A percentile compares a stretch with the other conserved stretches of the same genome.
These are phyloP conservation scores for Megaceryle maxima DNA, from an alignment of 2,113 vertebrate species.

Conservation along the genomic window DNA sequence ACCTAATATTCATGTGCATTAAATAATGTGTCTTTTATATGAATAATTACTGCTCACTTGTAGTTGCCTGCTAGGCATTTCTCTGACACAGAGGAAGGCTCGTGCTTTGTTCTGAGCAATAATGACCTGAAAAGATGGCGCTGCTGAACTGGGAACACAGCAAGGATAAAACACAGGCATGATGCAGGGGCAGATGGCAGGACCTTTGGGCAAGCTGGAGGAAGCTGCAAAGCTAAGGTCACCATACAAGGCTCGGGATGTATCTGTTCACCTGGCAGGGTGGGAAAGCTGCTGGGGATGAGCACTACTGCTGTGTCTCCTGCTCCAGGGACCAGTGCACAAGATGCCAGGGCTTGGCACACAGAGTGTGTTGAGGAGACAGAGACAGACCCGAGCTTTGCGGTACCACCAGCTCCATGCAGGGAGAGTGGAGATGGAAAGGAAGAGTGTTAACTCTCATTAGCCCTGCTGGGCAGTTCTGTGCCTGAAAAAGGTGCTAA, in stretches of 20 bases:
- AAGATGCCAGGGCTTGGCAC: neutral
- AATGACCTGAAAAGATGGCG: neutral
- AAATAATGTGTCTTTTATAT: neutral
- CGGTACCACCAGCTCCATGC: neutral
- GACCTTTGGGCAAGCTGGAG: neutral
- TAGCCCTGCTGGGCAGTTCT: neutral
- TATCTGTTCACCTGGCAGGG: neutral
- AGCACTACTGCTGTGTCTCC: neutral
- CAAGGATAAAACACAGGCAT: neutral
- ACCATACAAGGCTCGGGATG: neutral
- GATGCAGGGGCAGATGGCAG: neutral
- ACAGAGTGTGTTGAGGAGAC: accelerated
- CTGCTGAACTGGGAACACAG: neutral
- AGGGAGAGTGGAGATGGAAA: neutral
- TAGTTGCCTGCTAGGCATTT: neutral
- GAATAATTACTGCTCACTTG: neutral
- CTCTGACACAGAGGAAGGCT: neutral
- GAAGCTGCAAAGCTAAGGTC: neutral
- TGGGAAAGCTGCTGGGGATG: neutral
- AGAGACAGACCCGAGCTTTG: neutral
- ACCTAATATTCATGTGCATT: neutral
- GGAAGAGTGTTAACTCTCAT: neutral
- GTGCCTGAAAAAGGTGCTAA: neutral
- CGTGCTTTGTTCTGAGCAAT: neutral
- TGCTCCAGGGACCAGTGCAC: neutral